These are phyloP conservation scores for Ennomos quercinarius DNA, from an alignment of 2,888 invertebrate genomes.

Conservation along the genomic window DNA sequence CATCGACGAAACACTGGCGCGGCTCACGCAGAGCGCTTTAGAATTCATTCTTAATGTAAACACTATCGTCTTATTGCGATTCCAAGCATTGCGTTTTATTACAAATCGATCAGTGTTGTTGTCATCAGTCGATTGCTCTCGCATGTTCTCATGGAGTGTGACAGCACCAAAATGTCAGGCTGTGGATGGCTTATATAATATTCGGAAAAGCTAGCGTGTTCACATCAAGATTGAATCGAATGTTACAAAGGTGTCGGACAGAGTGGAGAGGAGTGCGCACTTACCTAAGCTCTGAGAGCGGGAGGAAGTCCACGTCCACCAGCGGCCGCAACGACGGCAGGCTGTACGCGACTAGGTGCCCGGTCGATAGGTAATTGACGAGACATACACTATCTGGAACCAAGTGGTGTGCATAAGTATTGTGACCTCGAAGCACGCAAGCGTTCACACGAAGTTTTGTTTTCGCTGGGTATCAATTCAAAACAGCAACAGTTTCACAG, in stretches of 20 bases:
- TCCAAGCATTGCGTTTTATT: slow-evolving; percentile 1
- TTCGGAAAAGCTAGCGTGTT: slow-evolving; percentile 40
- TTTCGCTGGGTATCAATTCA: too few species aligned
- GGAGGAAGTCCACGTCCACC: slow-evolving; percentile 97
- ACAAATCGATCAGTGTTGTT: slow-evolving; percentile 13
- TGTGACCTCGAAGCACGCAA: too few species aligned
- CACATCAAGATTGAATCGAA: slow-evolving; percentile 44
- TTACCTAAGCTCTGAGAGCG: slow-evolving; percentile 97
- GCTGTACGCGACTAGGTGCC: slow-evolving; percentile 96
- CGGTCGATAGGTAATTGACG: slow-evolving; percentile 97
- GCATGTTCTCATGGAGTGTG: slow-evolving; percentile 21
- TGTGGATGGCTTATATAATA: slow-evolving; percentile 34
- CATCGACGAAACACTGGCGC: slow-evolving; percentile 35
- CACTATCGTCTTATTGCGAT: slow-evolving; percentile 19
- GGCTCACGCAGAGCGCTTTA: slow-evolving; percentile 11
- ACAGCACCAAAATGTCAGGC: slow-evolving; percentile 40
- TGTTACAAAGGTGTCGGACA: slow-evolving; percentile 19
- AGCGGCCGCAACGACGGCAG: slow-evolving; percentile 97
- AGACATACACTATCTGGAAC: slow-evolving; percentile 96
- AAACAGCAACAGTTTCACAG: too few species aligned
- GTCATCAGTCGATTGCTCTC: slow-evolving; percentile 20
- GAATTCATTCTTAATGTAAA: slow-evolving; percentile 41
- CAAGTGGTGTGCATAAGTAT: too few species aligned
- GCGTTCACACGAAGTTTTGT: too few species aligned
- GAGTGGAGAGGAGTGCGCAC: slow-evolving; percentile 13